phyloP scores from a whole-genome alignment of 2,797 vertebrate genomes.

The Triplophysa bombifrons region DNA sequence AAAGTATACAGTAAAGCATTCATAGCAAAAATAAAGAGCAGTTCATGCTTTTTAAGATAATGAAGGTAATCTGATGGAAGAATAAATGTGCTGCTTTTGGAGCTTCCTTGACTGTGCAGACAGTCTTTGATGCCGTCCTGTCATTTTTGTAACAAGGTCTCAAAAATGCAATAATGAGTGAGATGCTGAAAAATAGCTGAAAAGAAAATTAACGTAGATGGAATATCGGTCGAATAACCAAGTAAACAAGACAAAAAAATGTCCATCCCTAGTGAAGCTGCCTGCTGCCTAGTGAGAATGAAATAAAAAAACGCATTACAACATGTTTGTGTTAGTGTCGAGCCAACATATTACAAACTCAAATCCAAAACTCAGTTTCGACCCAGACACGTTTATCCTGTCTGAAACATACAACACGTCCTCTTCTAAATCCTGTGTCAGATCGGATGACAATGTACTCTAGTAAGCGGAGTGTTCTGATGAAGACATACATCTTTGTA shows the following conservation, averaged over 20 bases:
- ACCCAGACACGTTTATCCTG: neutral
- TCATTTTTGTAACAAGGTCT: neutral
- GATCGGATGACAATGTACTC: neutral
- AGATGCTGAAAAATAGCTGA: neutral
- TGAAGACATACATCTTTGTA: conserved; percentile 43
- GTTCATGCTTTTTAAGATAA: neutral
- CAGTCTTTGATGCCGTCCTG: neutral
- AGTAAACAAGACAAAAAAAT: neutral
- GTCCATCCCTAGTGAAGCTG: neutral
- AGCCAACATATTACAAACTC: too few relatives aligned
- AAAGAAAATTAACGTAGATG: neutral
- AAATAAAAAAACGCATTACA: too few relatives aligned
- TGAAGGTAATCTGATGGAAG: neutral
- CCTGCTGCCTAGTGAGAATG: too few relatives aligned
- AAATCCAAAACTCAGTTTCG: too few relatives aligned
- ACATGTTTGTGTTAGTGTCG: too few relatives aligned
- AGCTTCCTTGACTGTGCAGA: neutral
- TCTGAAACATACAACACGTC: neutral
- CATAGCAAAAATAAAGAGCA: neutral
- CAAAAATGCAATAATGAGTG: neutral
- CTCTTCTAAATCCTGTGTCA: neutral
- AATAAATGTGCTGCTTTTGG: too few relatives aligned
- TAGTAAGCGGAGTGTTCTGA: conserved; percentile 18
- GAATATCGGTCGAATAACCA: neutral
- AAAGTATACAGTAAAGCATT: neutral